Percentiles rank a stretch among this genome's conserved stretches.
Evolutionary conservation across 2,113 vertebrate genomes (phyloP).

Genomic region (Colinus virginianus): DNA sequence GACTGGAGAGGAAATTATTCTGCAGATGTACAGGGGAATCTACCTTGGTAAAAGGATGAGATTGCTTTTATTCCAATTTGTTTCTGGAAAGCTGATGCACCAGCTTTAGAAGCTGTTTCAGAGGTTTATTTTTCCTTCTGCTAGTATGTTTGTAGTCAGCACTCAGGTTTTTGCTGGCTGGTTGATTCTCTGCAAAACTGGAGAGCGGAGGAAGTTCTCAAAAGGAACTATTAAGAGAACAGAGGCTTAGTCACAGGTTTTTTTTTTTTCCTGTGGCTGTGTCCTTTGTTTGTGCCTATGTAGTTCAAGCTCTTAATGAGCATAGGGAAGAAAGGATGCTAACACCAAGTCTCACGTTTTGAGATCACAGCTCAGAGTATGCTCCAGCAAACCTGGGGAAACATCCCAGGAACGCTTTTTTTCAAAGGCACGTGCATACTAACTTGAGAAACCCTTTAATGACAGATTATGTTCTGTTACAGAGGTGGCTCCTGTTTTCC

Average conservation of each 20-base stretch:
- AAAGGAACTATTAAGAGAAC: slow-evolving; percentile 22
- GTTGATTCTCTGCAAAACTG: slow-evolving; percentile 2
- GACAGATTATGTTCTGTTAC: background rate
- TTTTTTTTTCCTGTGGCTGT: background rate
- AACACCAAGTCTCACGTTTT: background rate
- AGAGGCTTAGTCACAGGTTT: slow-evolving; percentile 45
- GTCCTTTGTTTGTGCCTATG: slow-evolving; percentile 35
- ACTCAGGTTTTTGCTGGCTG: slow-evolving; percentile 2
- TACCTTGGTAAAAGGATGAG: background rate
- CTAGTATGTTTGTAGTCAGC: background rate
- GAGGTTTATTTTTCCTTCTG: slow-evolving; percentile 15
- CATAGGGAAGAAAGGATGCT: background rate
- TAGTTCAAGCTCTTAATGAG: slow-evolving; percentile 19
- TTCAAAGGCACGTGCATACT: background rate
- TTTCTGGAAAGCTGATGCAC: background rate
- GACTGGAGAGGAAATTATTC: background rate
- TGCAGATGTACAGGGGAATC: background rate
- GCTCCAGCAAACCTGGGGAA: background rate
- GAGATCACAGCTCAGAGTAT: background rate
- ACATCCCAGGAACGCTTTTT: background rate
- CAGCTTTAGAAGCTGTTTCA: background rate
- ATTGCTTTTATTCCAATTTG: background rate
- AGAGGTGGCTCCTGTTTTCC: background rate
- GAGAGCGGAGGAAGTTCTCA: slow-evolving; percentile 23
- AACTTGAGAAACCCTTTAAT: background rate